Percentiles rank a stretch among this genome's conserved stretches.
Evolutionary conservation across 2,797 vertebrate species (phyloP).

Genomic region (Pseudocheirus occidentalis): DNA sequence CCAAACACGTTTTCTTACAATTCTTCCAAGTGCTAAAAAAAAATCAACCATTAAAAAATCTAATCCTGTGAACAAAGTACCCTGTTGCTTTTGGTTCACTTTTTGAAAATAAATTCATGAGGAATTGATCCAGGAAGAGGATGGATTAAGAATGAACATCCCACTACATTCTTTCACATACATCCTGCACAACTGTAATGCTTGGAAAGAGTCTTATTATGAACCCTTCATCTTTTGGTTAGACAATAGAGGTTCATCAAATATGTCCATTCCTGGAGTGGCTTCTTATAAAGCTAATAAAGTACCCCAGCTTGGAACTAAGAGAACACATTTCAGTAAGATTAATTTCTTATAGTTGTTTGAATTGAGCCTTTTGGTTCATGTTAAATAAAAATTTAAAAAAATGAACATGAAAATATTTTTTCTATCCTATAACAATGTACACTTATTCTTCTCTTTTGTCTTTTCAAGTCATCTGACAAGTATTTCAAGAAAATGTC

Average conservation of each 20-base stretch:
- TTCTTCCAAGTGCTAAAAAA: not conserved
- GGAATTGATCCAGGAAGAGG: not conserved
- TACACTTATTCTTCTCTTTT: too few relatives aligned
- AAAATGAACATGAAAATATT: not conserved
- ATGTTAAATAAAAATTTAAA: not conserved
- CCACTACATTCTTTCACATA: not conserved
- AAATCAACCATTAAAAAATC: not conserved
- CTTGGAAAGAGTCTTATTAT: not conserved
- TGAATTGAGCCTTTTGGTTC: not conserved
- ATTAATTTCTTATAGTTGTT: not conserved
- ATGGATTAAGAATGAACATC: conserved; percentile 6
- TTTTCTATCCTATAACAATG: too few relatives aligned
- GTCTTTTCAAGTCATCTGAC: too few relatives aligned
- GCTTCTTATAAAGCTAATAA: not conserved
- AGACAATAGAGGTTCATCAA: not conserved
- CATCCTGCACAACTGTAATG: not conserved
- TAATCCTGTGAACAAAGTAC: too few relatives aligned
- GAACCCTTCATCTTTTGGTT: not conserved
- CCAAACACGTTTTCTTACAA: too few relatives aligned
- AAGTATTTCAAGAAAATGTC: too few relatives aligned
- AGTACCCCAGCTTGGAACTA: not conserved
- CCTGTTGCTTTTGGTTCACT: conserved; percentile 8
- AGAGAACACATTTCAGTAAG: not conserved
- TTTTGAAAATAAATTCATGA: not conserved
- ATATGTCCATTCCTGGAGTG: not conserved